Percentiles rank a stretch among this genome's conserved stretches.
Conservation (phyloP, 2,888 invertebrate genomes). For the Sthenelais limicola region DNA sequence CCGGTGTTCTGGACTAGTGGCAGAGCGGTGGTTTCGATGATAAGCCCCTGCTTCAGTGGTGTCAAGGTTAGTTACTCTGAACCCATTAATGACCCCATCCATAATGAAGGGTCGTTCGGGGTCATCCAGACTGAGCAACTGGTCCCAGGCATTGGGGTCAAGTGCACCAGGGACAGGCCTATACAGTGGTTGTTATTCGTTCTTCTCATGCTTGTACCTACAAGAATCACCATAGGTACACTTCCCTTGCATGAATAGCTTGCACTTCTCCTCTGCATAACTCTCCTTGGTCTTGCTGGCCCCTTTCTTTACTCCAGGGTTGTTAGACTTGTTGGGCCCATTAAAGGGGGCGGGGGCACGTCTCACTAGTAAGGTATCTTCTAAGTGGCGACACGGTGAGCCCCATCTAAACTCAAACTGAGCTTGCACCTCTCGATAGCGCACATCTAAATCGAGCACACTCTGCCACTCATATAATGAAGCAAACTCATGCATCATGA, state of each 20-base stretch:
- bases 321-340: not conserved
- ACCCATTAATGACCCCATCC: conserved; percentile 6
- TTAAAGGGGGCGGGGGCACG: not conserved
- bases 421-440: conserved; percentile 11
- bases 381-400: not conserved
- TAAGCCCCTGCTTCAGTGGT: not conserved
- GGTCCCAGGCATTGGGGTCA: not conserved
- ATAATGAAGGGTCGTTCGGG: not conserved
- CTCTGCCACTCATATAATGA: conserved; percentile 7
- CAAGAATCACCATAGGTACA: conserved; percentile 5
- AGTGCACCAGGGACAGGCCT: not conserved
- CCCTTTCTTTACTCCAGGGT: not conserved
- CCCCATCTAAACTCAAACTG: conserved; percentile 5
- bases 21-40: conserved; percentile 14
- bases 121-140: not conserved
- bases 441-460: not conserved
- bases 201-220: not conserved
- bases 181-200: not conserved
- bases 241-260: not conserved
- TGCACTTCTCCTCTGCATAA: not conserved
- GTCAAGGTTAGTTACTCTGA: not conserved
- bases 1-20: not conserved
- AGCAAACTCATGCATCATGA: not conserved
- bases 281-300: not conserved
- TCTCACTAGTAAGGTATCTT: not conserved